Percentiles rank a stretch among this genome's conserved stretches.
These are phyloP conservation scores for Catagonus wagneri DNA, from an alignment of 2,113 vertebrate genomes.

Conservation along the genomic window DNA sequence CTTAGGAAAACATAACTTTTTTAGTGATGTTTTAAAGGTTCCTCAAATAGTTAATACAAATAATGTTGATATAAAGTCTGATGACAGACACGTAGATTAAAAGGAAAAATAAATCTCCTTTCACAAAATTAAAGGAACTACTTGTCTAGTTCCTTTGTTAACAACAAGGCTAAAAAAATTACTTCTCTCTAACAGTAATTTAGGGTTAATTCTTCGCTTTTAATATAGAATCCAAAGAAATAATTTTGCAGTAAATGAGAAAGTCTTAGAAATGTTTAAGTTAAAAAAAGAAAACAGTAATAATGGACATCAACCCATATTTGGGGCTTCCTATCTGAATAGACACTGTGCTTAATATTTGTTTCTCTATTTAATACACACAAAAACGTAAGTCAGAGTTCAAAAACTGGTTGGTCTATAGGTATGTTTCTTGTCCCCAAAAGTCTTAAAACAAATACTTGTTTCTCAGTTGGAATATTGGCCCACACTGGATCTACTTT, in stretches of 20 bases:
- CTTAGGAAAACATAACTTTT: background rate
- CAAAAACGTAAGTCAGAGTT: background rate
- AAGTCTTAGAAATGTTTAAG: conserved; percentile 10
- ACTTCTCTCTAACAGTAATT: background rate
- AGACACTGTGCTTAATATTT: background rate
- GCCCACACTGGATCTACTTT: background rate
- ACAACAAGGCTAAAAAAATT: background rate
- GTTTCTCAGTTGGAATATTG: background rate
- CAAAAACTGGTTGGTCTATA: background rate
- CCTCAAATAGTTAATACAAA: background rate
- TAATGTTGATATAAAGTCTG: conserved; percentile 45
- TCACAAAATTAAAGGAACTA: conserved; percentile 26
- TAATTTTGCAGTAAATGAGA: background rate
- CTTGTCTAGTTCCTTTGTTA: background rate
- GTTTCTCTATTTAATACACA: background rate
- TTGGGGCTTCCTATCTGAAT: background rate
- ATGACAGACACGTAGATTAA: background rate
- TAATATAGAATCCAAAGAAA: background rate
- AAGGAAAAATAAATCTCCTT: background rate
- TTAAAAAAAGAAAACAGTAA: background rate
- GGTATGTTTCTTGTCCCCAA: background rate
- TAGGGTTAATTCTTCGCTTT: background rate
- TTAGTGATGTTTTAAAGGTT: background rate
- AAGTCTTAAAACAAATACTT: background rate
- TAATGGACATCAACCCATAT: background rate